Percentiles rank a stretch among this genome's conserved stretches.
phyloP scores from a whole-genome alignment of 2,113 vertebrate species.

The Steatornis caripensis region DNA sequence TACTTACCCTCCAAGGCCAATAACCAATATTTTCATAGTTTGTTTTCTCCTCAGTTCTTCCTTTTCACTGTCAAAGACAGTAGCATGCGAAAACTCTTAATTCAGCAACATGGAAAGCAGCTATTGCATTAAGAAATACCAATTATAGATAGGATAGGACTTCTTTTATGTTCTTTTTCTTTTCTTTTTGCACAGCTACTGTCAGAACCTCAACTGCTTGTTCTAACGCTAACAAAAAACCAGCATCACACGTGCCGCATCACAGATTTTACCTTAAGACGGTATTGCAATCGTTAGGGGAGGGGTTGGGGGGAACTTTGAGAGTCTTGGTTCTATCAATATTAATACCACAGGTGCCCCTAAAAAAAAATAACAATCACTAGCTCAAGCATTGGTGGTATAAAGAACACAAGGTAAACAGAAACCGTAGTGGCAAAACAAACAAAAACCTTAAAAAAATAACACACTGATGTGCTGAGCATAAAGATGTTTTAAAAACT shows the following conservation, averaged over 20 bases:
- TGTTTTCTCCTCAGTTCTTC: constrained; percentile 22
- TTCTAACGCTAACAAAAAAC: not conserved
- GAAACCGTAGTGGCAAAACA: not conserved
- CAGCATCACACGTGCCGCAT: not conserved
- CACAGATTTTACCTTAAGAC: not conserved
- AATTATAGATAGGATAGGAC: not conserved
- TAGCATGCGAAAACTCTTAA: not conserved
- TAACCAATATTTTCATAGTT: constrained; percentile 81
- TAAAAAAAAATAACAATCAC: not conserved
- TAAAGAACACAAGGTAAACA: not conserved
- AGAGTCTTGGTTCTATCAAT: not conserved
- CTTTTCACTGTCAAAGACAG: constrained; percentile 43
- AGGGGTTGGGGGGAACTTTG: not conserved
- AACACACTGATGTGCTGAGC: not conserved
- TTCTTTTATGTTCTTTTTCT: not conserved
- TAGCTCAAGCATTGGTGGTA: not conserved
- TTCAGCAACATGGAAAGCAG: not conserved
- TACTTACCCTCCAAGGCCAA: constrained; percentile 92
- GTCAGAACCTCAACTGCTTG: not conserved
- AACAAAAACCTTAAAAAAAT: not conserved
- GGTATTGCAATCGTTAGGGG: not conserved
- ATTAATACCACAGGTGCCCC: not conserved
- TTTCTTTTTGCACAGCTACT: not conserved
- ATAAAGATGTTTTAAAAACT: not conserved
- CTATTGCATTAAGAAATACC: not conserved